Evolutionary conservation across 2,888 invertebrate genomes (phyloP).

Genomic region (Eupeodes latifasciatus): DNA sequence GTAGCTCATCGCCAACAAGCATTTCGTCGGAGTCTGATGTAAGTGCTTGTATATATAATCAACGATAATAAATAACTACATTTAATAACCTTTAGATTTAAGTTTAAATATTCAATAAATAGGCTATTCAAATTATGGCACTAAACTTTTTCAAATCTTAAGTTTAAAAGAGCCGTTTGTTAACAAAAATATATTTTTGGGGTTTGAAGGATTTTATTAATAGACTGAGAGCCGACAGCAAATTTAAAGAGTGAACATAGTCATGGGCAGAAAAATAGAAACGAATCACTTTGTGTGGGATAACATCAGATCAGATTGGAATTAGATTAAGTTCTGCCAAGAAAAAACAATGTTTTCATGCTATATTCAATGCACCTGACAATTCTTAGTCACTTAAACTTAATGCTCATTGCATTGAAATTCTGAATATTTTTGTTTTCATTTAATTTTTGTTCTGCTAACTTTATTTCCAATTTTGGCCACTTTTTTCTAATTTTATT

Average conservation of each 20-base stretch:
- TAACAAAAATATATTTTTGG: slow-evolving; percentile 27
- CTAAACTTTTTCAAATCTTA: slow-evolving; percentile 22
- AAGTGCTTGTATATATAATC: not conserved
- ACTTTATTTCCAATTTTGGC: slow-evolving; percentile 14
- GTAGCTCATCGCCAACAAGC: not conserved
- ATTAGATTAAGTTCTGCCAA: not conserved
- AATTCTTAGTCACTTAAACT: slow-evolving; percentile 6
- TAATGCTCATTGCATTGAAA: not conserved
- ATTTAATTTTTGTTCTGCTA: slow-evolving; percentile 16
- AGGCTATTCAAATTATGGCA: slow-evolving; percentile 20
- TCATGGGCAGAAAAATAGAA: slow-evolving; percentile 8
- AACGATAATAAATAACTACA: slow-evolving; percentile 17
- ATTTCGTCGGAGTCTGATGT: slow-evolving; percentile 13
- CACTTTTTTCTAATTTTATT: slow-evolving; percentile 18
- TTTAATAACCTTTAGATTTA: slow-evolving; percentile 19
- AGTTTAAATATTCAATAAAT: slow-evolving; percentile 10
- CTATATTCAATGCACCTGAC: slow-evolving; percentile 1
- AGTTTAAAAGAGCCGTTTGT: slow-evolving; percentile 21
- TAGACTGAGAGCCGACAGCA: slow-evolving; percentile 27
- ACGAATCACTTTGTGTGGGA: slow-evolving; percentile 1
- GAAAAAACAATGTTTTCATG: slow-evolving; percentile 3
- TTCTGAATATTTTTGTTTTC: not conserved
- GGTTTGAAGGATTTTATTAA: slow-evolving; percentile 27
- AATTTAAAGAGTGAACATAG: slow-evolving; percentile 19
- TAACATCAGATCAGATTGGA: slow-evolving; percentile 6